Percentiles rank a stretch among this genome's conserved stretches.
phyloP scores from a whole-genome alignment of 2,113 vertebrate species.

The Sylvia atricapilla region DNA sequence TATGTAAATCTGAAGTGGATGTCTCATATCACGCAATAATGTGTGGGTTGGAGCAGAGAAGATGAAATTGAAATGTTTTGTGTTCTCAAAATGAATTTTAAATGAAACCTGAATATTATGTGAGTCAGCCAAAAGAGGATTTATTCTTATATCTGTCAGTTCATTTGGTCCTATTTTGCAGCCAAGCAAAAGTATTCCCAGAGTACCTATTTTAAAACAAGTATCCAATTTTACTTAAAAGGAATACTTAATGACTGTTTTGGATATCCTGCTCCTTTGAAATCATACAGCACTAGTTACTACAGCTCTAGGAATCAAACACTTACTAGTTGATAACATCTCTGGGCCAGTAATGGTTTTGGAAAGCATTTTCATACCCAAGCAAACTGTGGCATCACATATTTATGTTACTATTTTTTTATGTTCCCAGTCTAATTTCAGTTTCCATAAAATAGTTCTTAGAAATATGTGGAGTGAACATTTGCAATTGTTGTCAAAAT shows the following conservation, averaged over 20 bases:
- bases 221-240: not conserved
- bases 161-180: not conserved
- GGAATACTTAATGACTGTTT: not conserved
- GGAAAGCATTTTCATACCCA: not conserved
- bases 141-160: not conserved
- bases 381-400: not conserved
- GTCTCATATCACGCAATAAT: not conserved
- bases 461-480: not conserved
- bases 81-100: not conserved
- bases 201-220: not conserved
- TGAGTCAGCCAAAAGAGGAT: not conserved
- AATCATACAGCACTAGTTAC: not conserved
- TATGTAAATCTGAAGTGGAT: not conserved
- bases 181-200: not conserved
- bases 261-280: not conserved
- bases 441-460: not conserved
- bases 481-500: not conserved
- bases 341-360: not conserved
- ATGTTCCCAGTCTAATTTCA: not conserved
- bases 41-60: not conserved
- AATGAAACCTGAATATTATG: not conserved
- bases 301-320: not conserved
- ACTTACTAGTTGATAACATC: not conserved
- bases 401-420: not conserved
- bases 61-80: not conserved